phyloP scores from a whole-genome alignment of 2,113 vertebrate species.

The Peromyscus polionotus region DNA sequence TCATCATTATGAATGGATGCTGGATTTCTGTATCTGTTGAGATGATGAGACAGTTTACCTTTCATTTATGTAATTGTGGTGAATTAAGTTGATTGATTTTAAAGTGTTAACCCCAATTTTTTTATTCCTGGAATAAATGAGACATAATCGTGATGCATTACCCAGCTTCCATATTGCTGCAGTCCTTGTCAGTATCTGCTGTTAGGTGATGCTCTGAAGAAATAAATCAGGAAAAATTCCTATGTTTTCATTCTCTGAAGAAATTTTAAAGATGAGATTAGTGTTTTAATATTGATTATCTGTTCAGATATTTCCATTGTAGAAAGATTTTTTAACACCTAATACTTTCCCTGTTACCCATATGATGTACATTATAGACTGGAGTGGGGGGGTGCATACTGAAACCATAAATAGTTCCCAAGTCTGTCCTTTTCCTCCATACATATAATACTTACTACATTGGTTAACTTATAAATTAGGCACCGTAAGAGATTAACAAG shows the following conservation, averaged over 20 bases:
- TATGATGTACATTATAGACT: not conserved
- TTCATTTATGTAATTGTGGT: constrained; percentile 52
- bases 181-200: not conserved
- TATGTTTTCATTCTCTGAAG: not conserved
- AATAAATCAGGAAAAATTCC: not conserved
- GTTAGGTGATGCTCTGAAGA: not conserved
- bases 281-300: not conserved
- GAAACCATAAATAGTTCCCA: not conserved
- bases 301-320: not conserved
- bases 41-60: not conserved
- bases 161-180: not conserved
- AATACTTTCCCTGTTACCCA: not conserved
- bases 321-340: not conserved
- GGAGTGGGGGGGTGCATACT: not conserved
- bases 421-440: not conserved
- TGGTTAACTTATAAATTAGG: not conserved
- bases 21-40: constrained; percentile 7
- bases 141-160: constrained; percentile 12
- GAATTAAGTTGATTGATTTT: constrained; percentile 51
- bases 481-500: not conserved
- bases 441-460: not conserved
- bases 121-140: constrained; percentile 37
- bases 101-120: constrained; percentile 25
- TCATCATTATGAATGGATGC: not conserved
- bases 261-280: not conserved